Evolutionary conservation across 2,113 vertebrate species (phyloP).

Genomic region (Phyllostomus hastatus): DNA sequence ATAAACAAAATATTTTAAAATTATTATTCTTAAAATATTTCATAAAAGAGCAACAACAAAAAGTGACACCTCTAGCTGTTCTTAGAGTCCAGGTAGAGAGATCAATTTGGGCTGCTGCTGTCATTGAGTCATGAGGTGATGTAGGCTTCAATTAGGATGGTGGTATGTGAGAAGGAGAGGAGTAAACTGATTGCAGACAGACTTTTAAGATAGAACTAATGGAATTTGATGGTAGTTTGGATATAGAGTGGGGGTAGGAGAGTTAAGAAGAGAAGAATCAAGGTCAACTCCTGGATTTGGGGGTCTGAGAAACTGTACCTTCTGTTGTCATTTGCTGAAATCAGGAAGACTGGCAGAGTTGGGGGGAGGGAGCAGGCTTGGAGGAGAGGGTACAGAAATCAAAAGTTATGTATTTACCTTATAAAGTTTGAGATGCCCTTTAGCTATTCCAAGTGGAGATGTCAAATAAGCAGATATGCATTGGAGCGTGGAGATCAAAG

Average conservation of each 20-base stretch:
- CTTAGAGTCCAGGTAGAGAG: neutral
- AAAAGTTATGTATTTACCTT: conserved; percentile 17
- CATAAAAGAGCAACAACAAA: neutral
- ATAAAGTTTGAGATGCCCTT: neutral
- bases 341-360: neutral
- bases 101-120: neutral
- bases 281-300: neutral
- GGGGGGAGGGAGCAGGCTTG: neutral
- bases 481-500: neutral
- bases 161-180: neutral
- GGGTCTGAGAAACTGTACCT: neutral
- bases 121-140: neutral
- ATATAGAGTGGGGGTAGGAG: neutral
- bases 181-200: neutral
- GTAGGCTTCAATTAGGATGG: neutral
- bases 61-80: neutral
- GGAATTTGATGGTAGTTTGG: neutral
- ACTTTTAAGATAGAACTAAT: neutral
- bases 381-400: neutral
- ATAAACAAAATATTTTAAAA: too few relatives aligned
- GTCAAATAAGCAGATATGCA: neutral
- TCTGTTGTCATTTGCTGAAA: neutral
- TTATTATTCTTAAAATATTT: neutral
- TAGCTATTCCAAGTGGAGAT: neutral
- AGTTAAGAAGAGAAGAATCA: neutral